Percentiles rank a stretch among this genome's conserved stretches.
Conservation (phyloP, 1,140 invertebrate species). For the Drosophila lacteicornis region DNA sequence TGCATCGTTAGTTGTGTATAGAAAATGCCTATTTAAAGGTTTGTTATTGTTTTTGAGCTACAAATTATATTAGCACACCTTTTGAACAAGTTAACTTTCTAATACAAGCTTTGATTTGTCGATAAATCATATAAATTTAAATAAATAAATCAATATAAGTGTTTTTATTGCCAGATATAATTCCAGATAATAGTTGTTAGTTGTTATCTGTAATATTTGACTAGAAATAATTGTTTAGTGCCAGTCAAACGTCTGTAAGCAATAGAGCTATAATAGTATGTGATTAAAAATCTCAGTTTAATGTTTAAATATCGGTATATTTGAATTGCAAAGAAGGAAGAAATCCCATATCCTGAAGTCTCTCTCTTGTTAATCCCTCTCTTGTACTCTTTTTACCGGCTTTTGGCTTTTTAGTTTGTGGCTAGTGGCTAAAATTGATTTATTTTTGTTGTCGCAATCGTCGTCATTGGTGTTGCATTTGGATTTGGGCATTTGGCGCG, state of each 20-base stretch:
- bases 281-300: not conserved
- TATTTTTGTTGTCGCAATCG: not conserved
- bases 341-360: too few species aligned
- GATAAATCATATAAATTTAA: not conserved
- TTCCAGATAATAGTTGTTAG: not conserved
- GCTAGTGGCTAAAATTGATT: not conserved
- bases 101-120: not conserved
- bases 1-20: not conserved
- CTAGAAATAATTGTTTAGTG: not conserved
- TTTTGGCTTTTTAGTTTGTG: constrained; percentile 7
- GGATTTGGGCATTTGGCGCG: constrained; percentile 32
- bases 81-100: not conserved
- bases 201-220: not conserved
- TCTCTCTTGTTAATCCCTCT: too few species aligned
- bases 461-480: constrained; percentile 25
- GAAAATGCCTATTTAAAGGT: not conserved
- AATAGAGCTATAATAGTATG: not conserved
- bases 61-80: not conserved
- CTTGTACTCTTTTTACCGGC: constrained; percentile 6
- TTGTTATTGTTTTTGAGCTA: not conserved
- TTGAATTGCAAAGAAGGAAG: too few species aligned
- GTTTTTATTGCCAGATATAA: not conserved
- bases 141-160: not conserved
- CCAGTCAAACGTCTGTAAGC: not conserved
- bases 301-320: not conserved